Conservation (phyloP, 1,140 invertebrate genomes). For the Lasioglossum baleicum region DNA sequence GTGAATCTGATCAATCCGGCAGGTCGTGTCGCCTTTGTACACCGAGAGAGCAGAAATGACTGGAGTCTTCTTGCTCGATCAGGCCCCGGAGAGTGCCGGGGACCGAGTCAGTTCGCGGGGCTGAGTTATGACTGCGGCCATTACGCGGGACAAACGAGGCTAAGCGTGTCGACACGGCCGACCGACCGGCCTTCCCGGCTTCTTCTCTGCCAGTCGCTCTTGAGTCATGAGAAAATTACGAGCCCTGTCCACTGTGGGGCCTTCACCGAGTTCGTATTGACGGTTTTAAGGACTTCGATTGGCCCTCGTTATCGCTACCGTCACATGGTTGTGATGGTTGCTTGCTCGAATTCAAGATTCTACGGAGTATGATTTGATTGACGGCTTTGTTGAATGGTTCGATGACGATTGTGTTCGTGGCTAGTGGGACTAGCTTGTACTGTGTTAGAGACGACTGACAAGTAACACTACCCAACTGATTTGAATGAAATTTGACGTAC, state of each 20-base stretch:
- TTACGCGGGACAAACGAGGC: constrained; percentile 74
- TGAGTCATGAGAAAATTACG: constrained; percentile 54
- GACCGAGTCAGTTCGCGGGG: constrained; percentile 23
- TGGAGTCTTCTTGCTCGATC: neutral
- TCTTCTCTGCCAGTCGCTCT: constrained; percentile 49
- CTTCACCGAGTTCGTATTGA: constrained; percentile 53
- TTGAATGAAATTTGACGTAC: no score
- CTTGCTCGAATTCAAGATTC: no score
- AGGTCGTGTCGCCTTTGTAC: constrained; percentile 10
- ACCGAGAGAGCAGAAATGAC: constrained; percentile 23
- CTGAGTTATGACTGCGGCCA: constrained; percentile 71
- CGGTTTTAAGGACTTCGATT: constrained; percentile 46
- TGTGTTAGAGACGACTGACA: no score
- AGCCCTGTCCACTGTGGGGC: neutral
- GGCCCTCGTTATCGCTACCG: no score
- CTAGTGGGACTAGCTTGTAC: no score
- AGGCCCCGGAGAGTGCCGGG: neutral
- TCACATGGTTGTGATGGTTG: no score
- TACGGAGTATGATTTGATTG: no score
- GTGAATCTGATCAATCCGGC: constrained; percentile 53
- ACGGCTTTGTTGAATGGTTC: no score
- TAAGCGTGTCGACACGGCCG: constrained; percentile 72
- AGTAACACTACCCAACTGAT: no score
- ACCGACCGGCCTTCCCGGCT: constrained; percentile 59
- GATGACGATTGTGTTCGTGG: no score